Evolutionary conservation across 2,797 vertebrate genomes (phyloP).

Genomic region (Neoniphon sammara): DNA sequence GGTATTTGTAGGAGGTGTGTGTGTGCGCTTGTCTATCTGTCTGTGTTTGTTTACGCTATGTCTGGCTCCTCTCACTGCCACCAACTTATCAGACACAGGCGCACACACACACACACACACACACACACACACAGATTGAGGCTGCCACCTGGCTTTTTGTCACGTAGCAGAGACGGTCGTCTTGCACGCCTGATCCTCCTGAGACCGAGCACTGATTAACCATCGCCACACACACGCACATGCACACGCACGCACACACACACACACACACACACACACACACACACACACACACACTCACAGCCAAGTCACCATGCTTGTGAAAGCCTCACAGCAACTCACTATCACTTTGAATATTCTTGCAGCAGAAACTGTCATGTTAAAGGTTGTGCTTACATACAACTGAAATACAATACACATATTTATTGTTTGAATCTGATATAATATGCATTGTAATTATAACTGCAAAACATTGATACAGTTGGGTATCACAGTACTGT

Average conservation of each 20-base stretch:
- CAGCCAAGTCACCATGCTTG: background rate
- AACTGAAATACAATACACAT: background rate
- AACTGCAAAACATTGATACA: too few species aligned
- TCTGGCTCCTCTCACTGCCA: constrained; percentile 53
- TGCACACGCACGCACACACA: constrained; percentile 34
- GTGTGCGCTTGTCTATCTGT: constrained; percentile 7
- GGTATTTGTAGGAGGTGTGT: constrained; percentile 10
- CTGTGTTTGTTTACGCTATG: constrained; percentile 55
- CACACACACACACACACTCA: background rate
- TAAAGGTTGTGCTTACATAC: background rate
- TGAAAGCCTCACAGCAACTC: constrained; percentile 44
- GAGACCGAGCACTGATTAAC: constrained; percentile 74
- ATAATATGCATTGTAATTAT: too few species aligned
- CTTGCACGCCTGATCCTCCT: constrained; percentile 70
- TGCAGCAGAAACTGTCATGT: too few species aligned
- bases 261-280: constrained; percentile 18
- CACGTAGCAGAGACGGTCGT: constrained; percentile 69
- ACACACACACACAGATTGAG: constrained; percentile 4
- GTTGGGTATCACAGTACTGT: too few species aligned
- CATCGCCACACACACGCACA: constrained; percentile 30
- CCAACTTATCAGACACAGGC: constrained; percentile 38
- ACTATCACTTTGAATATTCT: background rate
- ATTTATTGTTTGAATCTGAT: too few species aligned
- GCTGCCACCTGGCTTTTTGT: constrained; percentile 60
- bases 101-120: constrained; percentile 9